Conservation (phyloP, 2,888 invertebrate genomes). For the Athalia circularis region DNA sequence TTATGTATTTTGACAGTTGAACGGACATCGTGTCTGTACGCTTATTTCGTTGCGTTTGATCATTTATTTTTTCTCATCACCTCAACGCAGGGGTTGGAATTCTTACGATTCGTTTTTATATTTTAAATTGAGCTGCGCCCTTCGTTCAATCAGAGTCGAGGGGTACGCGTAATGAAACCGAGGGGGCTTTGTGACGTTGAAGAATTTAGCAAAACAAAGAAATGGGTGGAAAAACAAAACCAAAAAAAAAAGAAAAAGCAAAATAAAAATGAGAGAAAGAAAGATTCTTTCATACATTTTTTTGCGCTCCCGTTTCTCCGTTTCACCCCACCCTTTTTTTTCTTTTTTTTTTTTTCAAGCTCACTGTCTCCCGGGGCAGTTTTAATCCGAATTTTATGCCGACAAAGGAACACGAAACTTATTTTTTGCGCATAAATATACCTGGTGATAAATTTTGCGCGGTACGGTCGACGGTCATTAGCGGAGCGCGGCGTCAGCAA, state of each 20-base stretch:
- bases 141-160: slow-evolving; percentile 2
- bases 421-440: slow-evolving; percentile 47
- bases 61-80: too few relatives aligned
- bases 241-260: neutral
- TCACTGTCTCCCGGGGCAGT: slow-evolving; percentile 23
- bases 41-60: too few relatives aligned
- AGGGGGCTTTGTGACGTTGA: slow-evolving; percentile 35
- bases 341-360: neutral
- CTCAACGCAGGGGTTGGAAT: too few relatives aligned
- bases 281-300: neutral
- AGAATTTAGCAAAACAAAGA: slow-evolving; percentile 40
- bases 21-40: too few relatives aligned
- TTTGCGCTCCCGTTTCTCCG: neutral
- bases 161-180: neutral
- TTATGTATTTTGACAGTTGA: too few relatives aligned
- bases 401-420: slow-evolving; percentile 41
- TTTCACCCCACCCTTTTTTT: neutral
- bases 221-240: too few relatives aligned
- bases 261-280: too few relatives aligned
- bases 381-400: slow-evolving; percentile 38
- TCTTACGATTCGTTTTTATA: too few relatives aligned
- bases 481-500: slow-evolving; percentile 57
- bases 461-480: slow-evolving; percentile 53
- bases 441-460: slow-evolving; percentile 56
- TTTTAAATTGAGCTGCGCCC: too few relatives aligned